Evolutionary conservation across 2,797 vertebrate genomes (phyloP), one percentile per base, ranked within the genome.

Genomic region (Serranus cabrilla): DNA sequence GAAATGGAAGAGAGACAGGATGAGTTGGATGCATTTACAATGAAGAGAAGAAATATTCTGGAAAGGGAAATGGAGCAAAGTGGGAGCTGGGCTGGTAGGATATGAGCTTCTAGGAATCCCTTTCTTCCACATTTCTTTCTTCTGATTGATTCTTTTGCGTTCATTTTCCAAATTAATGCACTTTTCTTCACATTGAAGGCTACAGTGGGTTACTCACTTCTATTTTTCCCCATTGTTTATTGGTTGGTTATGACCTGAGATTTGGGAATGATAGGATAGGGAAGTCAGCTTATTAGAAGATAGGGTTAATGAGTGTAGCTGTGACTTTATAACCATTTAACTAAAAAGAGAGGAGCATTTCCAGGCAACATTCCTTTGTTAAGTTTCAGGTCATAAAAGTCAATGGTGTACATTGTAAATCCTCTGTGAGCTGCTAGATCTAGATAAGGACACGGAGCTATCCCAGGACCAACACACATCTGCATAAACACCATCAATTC

Each of bases 11-110:
- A 17, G 18, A 31, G 39, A 66, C 23, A 2, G 18, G 49, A 51
- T 47, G 43, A 75, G 37, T 16, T 65, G 0, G 2, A 71, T 50
- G 5, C 52, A 63, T 64, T 8, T 42, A 55, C 49, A 37, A 42
- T 54, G 25, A 47, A 57, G 18, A 49, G 21, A 47, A 23, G 20
- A 45, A 46, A 47, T 43, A 49, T 13, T 49, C 9, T 34, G 40
- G n/a, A 23, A 42, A 25, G 17, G 31, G 12, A 17, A 51, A 55
- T 7, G 8, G 18, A 25, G 20, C 11, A 16, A 14, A 13, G 42
- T 52, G 8, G 31, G 27, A 31, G 6, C 27, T 52, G 39, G 7
- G 17, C 59, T n/a, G 21, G 21, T 11, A 25, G 23, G 39, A 27
- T 7, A 55, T 45, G 18, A 50, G 43, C 13, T 14, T 25, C 20